Conservation (phyloP, 2,113 vertebrate genomes). For the Epinephelus moara region DNA sequence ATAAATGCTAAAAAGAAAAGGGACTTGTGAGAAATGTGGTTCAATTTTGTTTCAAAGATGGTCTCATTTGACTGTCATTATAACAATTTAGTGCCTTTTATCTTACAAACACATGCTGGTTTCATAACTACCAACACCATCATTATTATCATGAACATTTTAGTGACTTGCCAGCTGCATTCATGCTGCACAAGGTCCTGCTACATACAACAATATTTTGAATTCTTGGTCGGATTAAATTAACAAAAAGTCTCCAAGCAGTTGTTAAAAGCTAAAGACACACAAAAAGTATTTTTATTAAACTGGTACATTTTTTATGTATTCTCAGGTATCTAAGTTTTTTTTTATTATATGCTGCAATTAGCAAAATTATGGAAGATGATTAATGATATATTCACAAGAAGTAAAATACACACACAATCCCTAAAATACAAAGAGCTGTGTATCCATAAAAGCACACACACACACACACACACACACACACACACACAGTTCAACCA, state of each 20-base stretch:
- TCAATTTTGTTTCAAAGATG: no score
- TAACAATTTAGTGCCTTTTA: no score
- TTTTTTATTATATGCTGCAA: not conserved
- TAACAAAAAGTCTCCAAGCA: not conserved
- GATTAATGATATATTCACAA: not conserved
- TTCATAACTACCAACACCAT: not conserved
- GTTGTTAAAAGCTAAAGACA: not conserved
- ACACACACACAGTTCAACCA: conserved; percentile 5
- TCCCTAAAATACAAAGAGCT: not conserved
- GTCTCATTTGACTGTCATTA: no score
- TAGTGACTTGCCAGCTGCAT: no score
- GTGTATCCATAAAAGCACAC: not conserved
- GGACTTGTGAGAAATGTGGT: no score
- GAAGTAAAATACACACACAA: not conserved
- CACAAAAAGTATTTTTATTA: no score
- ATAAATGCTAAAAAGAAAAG: no score
- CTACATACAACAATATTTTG: not conserved
- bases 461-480: conserved; percentile 12
- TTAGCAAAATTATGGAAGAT: not conserved
- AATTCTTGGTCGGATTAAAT: not conserved
- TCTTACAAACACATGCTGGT: not conserved
- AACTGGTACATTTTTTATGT: not conserved
- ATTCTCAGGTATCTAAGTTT: not conserved
- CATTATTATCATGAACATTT: not conserved
- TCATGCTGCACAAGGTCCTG: no score